Evolutionary conservation across 2,888 invertebrate species (phyloP).

Genomic region (Sarcophaga variegata): DNA sequence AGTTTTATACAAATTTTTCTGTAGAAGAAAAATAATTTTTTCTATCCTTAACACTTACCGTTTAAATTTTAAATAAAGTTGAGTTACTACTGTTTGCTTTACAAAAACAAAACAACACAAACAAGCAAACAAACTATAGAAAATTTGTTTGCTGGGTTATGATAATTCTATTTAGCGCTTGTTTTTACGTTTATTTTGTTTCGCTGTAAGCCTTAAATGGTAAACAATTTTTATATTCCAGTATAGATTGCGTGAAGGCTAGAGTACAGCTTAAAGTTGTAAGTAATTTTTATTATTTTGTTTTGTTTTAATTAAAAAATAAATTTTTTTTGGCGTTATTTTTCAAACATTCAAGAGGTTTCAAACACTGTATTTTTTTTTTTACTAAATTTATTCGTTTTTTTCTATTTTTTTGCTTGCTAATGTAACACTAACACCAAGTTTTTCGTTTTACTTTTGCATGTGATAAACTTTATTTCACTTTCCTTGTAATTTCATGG

Average conservation of each 20-base stretch:
- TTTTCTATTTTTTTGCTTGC: neutral
- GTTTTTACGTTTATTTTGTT: neutral
- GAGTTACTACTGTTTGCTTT: constrained; percentile 18
- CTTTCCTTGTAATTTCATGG: neutral
- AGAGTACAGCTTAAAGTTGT: constrained; percentile 20
- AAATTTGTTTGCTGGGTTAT: constrained; percentile 51
- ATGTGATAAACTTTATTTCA: constrained; percentile 11
- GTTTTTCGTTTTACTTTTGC: constrained; percentile 26
- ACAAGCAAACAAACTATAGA: neutral
- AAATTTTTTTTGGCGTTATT: neutral
- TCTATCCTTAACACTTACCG: constrained; percentile 52
- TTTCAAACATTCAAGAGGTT: neutral
- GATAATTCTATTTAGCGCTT: neutral
- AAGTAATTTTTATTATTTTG: neutral
- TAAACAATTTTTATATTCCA: constrained; percentile 51
- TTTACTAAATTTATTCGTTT: neutral
- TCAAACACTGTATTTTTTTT: neutral
- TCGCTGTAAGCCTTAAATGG: neutral
- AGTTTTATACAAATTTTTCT: too few species aligned
- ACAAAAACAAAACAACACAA: constrained; percentile 20
- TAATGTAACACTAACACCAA: neutral
- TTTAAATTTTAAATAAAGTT: constrained; percentile 41
- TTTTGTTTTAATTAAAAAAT: constrained; percentile 27
- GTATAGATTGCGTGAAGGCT: constrained; percentile 11
- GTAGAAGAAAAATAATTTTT: neutral